Evolutionary conservation across 2,888 invertebrate species (phyloP).

Genomic region (Brassicogethes aeneus): DNA sequence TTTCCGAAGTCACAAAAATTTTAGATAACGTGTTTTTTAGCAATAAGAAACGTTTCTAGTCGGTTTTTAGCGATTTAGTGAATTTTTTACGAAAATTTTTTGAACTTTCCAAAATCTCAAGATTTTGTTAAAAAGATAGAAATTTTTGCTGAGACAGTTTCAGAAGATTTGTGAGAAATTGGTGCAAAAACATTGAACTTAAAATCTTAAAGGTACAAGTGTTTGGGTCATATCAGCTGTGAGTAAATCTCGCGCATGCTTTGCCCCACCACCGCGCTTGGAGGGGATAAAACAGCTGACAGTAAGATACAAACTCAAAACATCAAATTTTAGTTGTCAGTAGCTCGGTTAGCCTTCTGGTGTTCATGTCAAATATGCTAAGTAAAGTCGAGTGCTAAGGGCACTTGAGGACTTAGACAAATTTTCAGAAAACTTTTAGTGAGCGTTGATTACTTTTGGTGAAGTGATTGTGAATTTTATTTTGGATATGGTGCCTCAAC

Average conservation of each 20-base stretch:
- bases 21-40: too few relatives aligned
- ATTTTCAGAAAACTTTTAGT: conserved; percentile 16
- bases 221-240: conserved; percentile 10
- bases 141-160: too few relatives aligned
- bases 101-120: neutral
- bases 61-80: neutral
- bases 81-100: neutral
- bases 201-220: neutral
- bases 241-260: conserved; percentile 28
- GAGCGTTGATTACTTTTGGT: conserved; percentile 12
- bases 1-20: too few relatives aligned
- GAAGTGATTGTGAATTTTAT: conserved; percentile 16
- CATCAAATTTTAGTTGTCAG: conserved; percentile 49
- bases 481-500: conserved; percentile 65
- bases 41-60: neutral
- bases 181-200: neutral
- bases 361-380: conserved; percentile 32
- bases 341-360: conserved; percentile 45
- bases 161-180: neutral
- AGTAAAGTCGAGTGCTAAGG: conserved; percentile 32
- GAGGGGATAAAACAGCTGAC: conserved; percentile 39
- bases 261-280: conserved; percentile 22
- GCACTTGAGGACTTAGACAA: conserved; percentile 35
- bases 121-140: too few relatives aligned
- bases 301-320: conserved; percentile 39